A percentile compares a stretch with the other conserved stretches of the same genome.
Conservation (phyloP, 2,888 invertebrate species). For the Cancer borealis region DNA sequence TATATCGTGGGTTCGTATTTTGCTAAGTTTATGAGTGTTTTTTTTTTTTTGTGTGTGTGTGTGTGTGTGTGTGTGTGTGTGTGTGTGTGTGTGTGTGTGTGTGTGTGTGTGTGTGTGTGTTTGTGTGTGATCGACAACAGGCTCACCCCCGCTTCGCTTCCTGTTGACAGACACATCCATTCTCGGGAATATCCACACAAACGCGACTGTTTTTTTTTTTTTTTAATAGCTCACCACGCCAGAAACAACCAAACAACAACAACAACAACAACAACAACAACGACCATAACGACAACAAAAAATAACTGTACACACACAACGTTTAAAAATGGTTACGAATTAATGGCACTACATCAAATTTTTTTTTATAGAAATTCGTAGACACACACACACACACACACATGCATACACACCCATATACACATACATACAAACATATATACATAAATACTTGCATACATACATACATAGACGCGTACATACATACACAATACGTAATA, state of each 20-base stretch:
- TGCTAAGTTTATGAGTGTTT: not conserved
- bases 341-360: not conserved
- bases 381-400: not conserved
- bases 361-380: too few species aligned
- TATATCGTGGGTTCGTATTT: slow-evolving; percentile 7
- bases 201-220: not conserved
- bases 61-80: not conserved
- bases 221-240: not conserved
- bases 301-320: not conserved
- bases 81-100: slow-evolving; percentile 36
- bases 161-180: slow-evolving; percentile 11
- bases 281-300: not conserved
- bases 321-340: not conserved
- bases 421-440: not conserved
- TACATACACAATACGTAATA: not conserved
- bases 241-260: not conserved
- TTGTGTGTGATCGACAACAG: not conserved
- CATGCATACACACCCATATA: not conserved
- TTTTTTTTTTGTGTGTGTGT: not conserved
- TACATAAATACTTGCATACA: not conserved
- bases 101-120: slow-evolving; percentile 30
- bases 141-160: not conserved
- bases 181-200: not conserved
- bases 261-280: not conserved
- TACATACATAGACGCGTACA: not conserved